Base-by-base conservation (phyloP, 2,888 invertebrate species). In the Endomychus coccineus region DNA sequence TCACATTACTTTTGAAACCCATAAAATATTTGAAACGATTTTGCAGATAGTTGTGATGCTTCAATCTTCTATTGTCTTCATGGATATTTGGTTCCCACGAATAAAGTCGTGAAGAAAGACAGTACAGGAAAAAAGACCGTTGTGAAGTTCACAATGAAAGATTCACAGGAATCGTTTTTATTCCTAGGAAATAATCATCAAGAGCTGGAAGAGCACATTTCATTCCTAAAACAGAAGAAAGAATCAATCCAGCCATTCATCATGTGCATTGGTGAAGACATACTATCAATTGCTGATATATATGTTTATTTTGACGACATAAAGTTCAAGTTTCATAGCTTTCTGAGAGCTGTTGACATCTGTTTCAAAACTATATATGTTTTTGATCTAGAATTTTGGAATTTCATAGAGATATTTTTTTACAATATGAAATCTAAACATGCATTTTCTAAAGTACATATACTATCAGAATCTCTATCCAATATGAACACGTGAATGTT, bases 271-370 rank as follows among this genome's bases (percentile, higher is more conserved):
- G 27, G 27, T 7, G 12, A 10, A 7, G 27, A 27, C 12, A 27
- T 11, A n/a, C n/a, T n/a, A n/a, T n/a, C n/a, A n/a, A n/a, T n/a
- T n/a, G n/a, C n/a, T n/a, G 12, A 27, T 9, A 27, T 12, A n/a
- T 27, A 5, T 12, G 12, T 27, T 4, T 27, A 27, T 27, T 27
- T 27, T 10, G 27, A 27, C 9, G 4, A 27, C 15, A 12, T 27
- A 6, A 27, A 12, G 10, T 27, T 11, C 12, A 27, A 27, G 15
- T 27, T 27, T 27, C 4, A 3, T 11, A 27, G 9, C 15, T 27
- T 27, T 11, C 9, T 27, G 12, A 27, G 27, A 12, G 10, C 11
- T 3, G 27, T 24, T 6, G 24, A 24, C 12, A 24, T 24, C 11
- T 23, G 3, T 23, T 11, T 23, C 23, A n/a, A n/a, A n/a, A n/a